Percentiles rank a stretch among this genome's conserved stretches.
These are phyloP conservation scores for Orchesellides sinensis DNA, from an alignment of 2,888 invertebrate genomes.

Conservation along the genomic window DNA sequence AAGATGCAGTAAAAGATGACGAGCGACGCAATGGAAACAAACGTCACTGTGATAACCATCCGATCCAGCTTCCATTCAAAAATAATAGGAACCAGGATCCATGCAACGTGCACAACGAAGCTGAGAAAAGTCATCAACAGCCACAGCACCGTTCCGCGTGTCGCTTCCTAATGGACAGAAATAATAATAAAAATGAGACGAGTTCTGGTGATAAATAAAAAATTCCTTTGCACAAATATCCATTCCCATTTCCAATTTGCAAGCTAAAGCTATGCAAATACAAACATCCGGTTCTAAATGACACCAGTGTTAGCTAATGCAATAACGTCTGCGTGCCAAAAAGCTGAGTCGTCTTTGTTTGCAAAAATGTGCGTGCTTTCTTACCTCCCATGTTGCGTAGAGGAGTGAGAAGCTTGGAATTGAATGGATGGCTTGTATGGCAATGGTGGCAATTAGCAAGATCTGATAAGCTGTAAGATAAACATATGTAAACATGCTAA, in stretches of 20 bases:
- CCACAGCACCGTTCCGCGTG: constrained; percentile 71
- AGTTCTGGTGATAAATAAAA: constrained; percentile 32
- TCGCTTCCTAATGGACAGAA: constrained; percentile 67
- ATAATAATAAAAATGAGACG: constrained; percentile 28
- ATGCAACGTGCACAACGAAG: constrained; percentile 67
- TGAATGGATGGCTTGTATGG: constrained; percentile 71
- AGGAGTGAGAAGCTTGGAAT: constrained; percentile 74
- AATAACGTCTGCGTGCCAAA: background rate
- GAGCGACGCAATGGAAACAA: constrained; percentile 65
- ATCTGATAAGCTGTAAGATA: constrained; percentile 72
- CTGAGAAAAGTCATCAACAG: constrained; percentile 69
- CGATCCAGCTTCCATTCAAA: constrained; percentile 72
- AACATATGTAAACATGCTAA: constrained; percentile 36
- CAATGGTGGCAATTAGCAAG: constrained; percentile 72
- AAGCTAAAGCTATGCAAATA: background rate
- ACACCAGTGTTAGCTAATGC: background rate
- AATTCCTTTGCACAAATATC: background rate
- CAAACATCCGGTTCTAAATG: constrained; percentile 1
- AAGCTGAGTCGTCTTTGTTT: background rate
- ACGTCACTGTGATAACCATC: constrained; percentile 68
- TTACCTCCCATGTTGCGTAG: constrained; percentile 75
- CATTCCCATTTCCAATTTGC: constrained; percentile 6
- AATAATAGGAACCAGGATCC: constrained; percentile 72
- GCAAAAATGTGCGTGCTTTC: constrained; percentile 21
- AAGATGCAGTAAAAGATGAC: constrained; percentile 72